phyloP scores from a whole-genome alignment of 2,113 vertebrate species.

The Odontophorus gujanensis region DNA sequence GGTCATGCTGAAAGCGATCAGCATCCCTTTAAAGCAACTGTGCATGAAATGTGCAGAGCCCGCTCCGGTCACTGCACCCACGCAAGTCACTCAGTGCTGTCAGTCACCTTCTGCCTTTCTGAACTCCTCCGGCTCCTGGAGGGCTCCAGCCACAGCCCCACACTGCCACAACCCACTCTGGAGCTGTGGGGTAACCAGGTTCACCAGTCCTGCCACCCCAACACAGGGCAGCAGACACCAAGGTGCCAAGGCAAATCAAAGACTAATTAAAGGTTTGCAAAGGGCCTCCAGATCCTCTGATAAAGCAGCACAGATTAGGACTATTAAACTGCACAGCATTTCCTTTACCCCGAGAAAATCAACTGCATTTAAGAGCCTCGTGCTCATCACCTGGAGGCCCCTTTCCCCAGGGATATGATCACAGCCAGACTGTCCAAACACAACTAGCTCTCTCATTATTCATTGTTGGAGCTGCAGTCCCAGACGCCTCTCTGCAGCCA shows the following conservation, averaged over 20 bases:
- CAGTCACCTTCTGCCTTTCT: not conserved
- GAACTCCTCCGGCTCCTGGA: not conserved
- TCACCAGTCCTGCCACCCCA: not conserved
- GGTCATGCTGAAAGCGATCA: conserved; percentile 60
- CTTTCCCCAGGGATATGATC: not conserved
- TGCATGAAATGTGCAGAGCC: conserved; percentile 42
- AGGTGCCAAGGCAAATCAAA: not conserved
- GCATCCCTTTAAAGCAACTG: conserved; percentile 58
- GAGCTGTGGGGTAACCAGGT: not conserved
- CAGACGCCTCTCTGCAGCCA: not conserved
- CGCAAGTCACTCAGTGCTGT: not conserved
- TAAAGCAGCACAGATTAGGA: not conserved
- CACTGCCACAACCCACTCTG: rapidly evolving
- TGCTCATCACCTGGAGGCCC: not conserved
- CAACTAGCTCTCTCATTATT: not conserved
- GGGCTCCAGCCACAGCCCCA: not conserved
- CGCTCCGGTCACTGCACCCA: conserved; percentile 50
- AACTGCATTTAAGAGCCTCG: not conserved
- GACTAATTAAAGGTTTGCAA: not conserved
- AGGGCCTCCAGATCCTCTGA: not conserved
- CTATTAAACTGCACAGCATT: not conserved
- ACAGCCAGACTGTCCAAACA: not conserved
- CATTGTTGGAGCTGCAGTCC: not conserved
- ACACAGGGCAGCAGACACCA: rapidly evolving
- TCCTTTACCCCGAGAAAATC: not conserved